Percentiles rank a stretch among this genome's conserved stretches.
These are phyloP conservation scores for Chymomyza procnemis DNA, from an alignment of 2,888 invertebrate genomes.

Conservation along the genomic window DNA sequence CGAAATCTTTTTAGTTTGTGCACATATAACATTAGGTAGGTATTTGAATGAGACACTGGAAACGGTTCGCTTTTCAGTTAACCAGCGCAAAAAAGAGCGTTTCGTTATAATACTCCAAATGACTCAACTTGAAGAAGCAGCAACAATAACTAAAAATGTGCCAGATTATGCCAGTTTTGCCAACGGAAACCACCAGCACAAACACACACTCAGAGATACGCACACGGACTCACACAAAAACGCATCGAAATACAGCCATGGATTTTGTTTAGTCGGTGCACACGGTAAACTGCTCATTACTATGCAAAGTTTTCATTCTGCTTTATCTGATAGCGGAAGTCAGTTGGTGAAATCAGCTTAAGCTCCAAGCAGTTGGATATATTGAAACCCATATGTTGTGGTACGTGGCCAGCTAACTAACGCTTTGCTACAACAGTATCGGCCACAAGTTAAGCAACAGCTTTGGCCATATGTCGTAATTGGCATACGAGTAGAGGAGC, in stretches of 20 bases:
- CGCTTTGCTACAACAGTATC: not conserved
- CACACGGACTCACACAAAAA: slow-evolving; percentile 7
- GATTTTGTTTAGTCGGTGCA: not conserved
- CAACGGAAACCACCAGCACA: slow-evolving; percentile 46
- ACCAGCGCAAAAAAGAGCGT: not conserved
- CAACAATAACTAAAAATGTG: not conserved
- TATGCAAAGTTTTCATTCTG: slow-evolving; percentile 63
- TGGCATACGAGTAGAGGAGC: slow-evolving; percentile 27
- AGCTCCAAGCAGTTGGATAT: not conserved
- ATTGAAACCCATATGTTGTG: slow-evolving; percentile 7
- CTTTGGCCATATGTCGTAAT: slow-evolving; percentile 48
- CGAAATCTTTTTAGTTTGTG: not conserved
- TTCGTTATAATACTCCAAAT: not conserved
- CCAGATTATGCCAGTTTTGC: slow-evolving; percentile 23
- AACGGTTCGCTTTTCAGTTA: not conserved
- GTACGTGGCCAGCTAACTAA: slow-evolving; percentile 8
- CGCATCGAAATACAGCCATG: slow-evolving; percentile 7
- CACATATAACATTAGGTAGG: not conserved
- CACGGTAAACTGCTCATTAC: slow-evolving; percentile 70
- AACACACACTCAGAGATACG: not conserved
- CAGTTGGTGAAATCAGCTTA: slow-evolving; percentile 11
- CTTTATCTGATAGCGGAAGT: slow-evolving; percentile 52
- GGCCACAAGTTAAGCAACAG: slow-evolving; percentile 41
- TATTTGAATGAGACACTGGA: not conserved
- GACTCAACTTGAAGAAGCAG: slow-evolving; percentile 13